A percentile compares a stretch with the other conserved stretches of the same genome.
Evolutionary conservation across 2,797 vertebrate genomes (phyloP).

Genomic region (Poecile montanus): DNA sequence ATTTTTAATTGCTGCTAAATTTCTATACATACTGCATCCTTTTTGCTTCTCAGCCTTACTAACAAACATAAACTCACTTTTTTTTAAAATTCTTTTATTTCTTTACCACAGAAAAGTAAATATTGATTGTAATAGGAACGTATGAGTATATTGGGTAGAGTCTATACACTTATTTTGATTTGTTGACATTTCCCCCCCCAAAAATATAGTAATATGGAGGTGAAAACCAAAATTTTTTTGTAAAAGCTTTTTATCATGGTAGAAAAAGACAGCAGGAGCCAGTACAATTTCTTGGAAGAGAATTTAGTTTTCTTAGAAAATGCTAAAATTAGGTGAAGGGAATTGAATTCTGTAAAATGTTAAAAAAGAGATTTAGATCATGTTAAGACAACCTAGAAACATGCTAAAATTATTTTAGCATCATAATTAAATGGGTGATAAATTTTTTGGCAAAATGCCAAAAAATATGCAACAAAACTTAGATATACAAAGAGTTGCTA

Average conservation of each 20-base stretch:
- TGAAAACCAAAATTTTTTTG: neutral
- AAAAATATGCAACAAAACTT: neutral
- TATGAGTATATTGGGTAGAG: neutral
- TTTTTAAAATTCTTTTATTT: neutral
- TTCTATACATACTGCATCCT: neutral
- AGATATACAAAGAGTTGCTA: neutral
- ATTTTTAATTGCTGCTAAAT: neutral
- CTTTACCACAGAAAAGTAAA: neutral
- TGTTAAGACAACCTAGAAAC: neutral
- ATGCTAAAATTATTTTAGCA: neutral
- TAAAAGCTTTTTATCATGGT: neutral
- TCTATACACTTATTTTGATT: constrained; percentile 5
- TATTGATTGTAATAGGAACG: neutral
- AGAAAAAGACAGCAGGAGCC: neutral
- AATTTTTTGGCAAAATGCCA: neutral
- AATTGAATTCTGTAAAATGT: neutral
- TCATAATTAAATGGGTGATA: neutral
- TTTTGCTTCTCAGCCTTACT: neutral
- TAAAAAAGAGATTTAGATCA: neutral
- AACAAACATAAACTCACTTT: neutral
- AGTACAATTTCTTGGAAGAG: neutral
- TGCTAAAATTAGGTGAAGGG: neutral
- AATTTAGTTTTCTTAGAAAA: constrained; percentile 18
- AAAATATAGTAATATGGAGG: neutral
- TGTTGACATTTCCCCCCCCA: neutral